Evolutionary conservation across 2,113 vertebrate species (phyloP), one percentile per base, ranked within the genome.

Genomic region (Syrmaticus mikado): DNA sequence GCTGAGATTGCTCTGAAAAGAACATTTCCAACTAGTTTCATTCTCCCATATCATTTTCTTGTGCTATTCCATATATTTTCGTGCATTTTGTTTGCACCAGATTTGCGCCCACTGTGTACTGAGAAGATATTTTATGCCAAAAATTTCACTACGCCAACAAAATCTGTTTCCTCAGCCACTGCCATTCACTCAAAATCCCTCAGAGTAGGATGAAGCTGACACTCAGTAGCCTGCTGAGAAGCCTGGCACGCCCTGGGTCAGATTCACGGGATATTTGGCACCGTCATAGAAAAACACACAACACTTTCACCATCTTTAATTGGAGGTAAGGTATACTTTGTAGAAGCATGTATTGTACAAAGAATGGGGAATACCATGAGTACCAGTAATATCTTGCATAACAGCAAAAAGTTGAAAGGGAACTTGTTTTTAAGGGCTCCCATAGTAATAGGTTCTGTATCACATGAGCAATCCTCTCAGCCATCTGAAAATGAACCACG

Each of bases 301-400:
- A 6, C 25, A 72, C 40, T 92, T 93, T 61, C 92, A n/a, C 87
- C 58, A 15, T 79, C 60, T 77, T 82, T 94, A 92, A 84, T 91
- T 93, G 77, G 58, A 89, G 66, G 87, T 94, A 58, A 92, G 83
- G 77, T 83, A 81, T 62, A 89, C 87, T 91, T 90, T 94, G 93
- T 87, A 95, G 77, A 89, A 96, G 92, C 85, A 94, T 10, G 67
- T 67, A 93, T 91, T 79, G 75, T 48, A 85, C 58, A 68, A 87
- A 68, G 61, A 93, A 94, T 96, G 96, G 94, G 94, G 96, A 97
- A 95, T 96, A 91, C 95, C 94, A 89, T 21, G 77, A 94, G 92
- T 96, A 97, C 95, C 95, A 92, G 89, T 95, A 96, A 96, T 93
- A 87, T 91, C 94, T 96, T 95, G 87, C 89, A 94, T 96, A 97